Evolutionary conservation across 2,113 vertebrate genomes (phyloP), one percentile per base, ranked within the genome.

Genomic region (Microtus pennsylvanicus): DNA sequence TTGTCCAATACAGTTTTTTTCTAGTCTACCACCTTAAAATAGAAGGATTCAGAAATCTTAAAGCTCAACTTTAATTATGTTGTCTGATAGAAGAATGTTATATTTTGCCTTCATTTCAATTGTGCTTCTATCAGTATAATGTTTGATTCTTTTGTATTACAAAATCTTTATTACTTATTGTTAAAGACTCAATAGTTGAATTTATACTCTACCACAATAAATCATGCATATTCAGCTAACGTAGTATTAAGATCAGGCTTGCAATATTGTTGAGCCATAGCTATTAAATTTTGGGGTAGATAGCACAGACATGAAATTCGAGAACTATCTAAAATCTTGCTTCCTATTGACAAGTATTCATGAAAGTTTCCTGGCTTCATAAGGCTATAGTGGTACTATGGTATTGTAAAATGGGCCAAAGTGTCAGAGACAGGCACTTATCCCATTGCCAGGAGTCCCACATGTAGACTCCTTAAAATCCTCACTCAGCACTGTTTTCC

Each of bases 81-180:
- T 97, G 61, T 97, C 82, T 97, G 87, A 92, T 88, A 96, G 77
- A 77, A 91, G 91, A 97, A 92, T 95, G 50, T 78, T 95, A 77
- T 95, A 97, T 97, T 96, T 97, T 98, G 93, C 94, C 96, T 96
- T 94, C 42, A 94, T 96, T 97, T 96, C 88, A 95, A 81, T 83
- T 97, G 82, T 93, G 47, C 52, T 47, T 92, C 91, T 91, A 93
- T 94, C 94, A 97, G 94, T 86, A 95, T 93, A 96, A 96, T 92
- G 89, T 38, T 96, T 95, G 96, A 96, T 94, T 97, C 91, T 95
- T 91, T 94, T 82, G 33, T 92, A 91, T 93, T 94, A 96, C 58
- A 94, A 92, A 97, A 19, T 63, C n/a, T 92, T 95, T 8, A 1
- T 96, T 97, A 97, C 96, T 97, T 97, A 96, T 97, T 96, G 94